These are phyloP conservation scores for Etheostoma spectabile DNA, from an alignment of 2,113 vertebrate species.

Conservation along the genomic window DNA sequence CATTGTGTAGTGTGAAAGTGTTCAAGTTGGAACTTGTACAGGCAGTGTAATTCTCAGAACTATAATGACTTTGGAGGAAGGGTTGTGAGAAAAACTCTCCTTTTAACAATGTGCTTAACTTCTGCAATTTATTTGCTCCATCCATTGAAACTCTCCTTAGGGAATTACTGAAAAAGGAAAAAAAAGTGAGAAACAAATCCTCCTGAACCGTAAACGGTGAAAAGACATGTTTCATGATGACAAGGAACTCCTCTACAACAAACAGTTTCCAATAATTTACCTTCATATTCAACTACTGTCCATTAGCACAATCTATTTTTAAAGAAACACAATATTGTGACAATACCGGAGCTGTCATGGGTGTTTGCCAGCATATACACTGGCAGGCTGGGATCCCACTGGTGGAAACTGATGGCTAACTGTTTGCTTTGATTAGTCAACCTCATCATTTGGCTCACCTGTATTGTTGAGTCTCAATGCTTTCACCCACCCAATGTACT, in stretches of 20 bases:
- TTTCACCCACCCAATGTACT: background rate
- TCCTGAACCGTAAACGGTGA: conserved; percentile 31
- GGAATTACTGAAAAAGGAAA: conserved; percentile 16
- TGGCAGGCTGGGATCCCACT: background rate
- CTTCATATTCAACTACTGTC: background rate
- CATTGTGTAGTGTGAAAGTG: conserved; percentile 32
- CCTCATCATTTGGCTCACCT: background rate
- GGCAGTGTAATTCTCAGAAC: conserved; percentile 30
- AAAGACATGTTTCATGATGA: conserved; percentile 18
- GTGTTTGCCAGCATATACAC: conserved; percentile 4
- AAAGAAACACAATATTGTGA: background rate
- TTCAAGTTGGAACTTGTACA: conserved; percentile 29
- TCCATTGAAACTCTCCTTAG: conserved; percentile 26
- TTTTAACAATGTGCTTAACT: conserved; percentile 62
- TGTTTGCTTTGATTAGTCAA: conserved; percentile 15
- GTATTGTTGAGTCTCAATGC: background rate
- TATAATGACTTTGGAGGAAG: conserved; percentile 59
- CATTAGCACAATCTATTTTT: background rate
- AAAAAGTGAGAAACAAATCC: conserved; percentile 2
- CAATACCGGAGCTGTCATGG: background rate
- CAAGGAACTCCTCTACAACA: background rate
- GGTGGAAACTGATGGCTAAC: background rate
- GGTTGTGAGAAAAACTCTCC: conserved; percentile 53
- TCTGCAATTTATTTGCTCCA: conserved; percentile 40
- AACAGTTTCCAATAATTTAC: background rate